These are phyloP conservation scores for Hemichromis elongatus DNA, from an alignment of 2,113 vertebrate species.

Conservation along the genomic window DNA sequence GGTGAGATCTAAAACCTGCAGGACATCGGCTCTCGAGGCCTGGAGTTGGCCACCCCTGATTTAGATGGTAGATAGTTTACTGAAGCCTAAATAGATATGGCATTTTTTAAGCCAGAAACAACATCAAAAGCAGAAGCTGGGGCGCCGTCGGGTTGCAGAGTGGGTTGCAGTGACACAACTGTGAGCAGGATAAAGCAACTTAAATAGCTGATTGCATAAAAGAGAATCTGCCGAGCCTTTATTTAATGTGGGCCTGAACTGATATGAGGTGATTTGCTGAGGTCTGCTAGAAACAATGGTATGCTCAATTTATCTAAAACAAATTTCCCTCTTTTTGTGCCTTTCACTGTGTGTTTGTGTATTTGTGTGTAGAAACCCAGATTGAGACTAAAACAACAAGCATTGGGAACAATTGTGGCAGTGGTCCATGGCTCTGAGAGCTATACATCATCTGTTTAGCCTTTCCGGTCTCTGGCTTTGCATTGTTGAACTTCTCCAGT, in stretches of 20 bases:
- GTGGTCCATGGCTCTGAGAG: conserved; percentile 8
- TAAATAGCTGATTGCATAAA: not conserved
- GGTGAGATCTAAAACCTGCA: too few relatives aligned
- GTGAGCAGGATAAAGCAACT: not conserved
- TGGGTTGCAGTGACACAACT: not conserved
- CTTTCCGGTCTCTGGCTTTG: conserved; percentile 20
- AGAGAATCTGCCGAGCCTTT: not conserved
- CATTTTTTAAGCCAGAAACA: too few relatives aligned
- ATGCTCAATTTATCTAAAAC: not conserved
- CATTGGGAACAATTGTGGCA: conserved; percentile 40
- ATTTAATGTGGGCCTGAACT: not conserved
- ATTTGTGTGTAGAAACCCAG: not conserved
- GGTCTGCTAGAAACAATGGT: not conserved
- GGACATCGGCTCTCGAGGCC: too few relatives aligned
- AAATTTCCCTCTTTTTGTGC: not conserved
- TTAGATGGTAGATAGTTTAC: too few relatives aligned
- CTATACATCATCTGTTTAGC: conserved; percentile 17
- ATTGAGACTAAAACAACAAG: conserved; percentile 12
- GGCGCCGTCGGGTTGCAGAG: not conserved
- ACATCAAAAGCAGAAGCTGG: too few relatives aligned
- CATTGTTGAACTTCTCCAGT: conserved; percentile 57
- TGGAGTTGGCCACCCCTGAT: too few relatives aligned
- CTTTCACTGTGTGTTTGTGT: not conserved
- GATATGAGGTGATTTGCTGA: not conserved
- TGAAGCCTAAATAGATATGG: too few relatives aligned